Conservation (phyloP, 2,113 vertebrate species). For the Lagenorhynchus albirostris region DNA sequence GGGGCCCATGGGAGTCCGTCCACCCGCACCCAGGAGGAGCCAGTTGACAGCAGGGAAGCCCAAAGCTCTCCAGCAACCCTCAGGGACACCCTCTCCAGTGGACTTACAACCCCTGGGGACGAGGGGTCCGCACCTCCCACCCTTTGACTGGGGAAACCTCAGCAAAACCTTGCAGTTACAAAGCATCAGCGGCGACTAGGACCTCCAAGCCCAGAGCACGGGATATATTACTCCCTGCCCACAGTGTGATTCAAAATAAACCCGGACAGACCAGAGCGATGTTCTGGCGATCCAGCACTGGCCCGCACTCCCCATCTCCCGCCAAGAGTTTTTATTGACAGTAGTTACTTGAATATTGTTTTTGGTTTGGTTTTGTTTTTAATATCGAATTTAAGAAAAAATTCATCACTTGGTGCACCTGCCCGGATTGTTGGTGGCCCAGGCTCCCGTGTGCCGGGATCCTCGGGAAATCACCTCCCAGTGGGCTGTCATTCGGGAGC, state of each 20-base stretch:
- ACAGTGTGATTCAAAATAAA: neutral
- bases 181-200: rapidly evolving
- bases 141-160: neutral
- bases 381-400: neutral
- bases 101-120: rapidly evolving
- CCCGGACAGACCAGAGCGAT: neutral
- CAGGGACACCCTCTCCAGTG: rapidly evolving
- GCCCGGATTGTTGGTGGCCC: neutral
- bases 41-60: neutral
- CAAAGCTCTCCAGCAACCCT: neutral
- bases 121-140: rapidly evolving
- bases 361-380: neutral
- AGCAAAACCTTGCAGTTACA: rapidly evolving
- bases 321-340: neutral
- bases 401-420: neutral
- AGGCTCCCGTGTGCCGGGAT: rapidly evolving
- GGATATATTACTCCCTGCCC: rapidly evolving
- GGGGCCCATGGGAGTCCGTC: neutral
- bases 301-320: rapidly evolving
- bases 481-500: rapidly evolving
- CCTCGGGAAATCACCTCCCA: neutral
- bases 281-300: rapidly evolving
- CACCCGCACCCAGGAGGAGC: rapidly evolving
- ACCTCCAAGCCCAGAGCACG: neutral
- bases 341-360: neutral